phyloP scores from a whole-genome alignment of 30 jellyfish, hydroid and myxozoan genomes.

The Phacellophora camtschatica region DNA sequence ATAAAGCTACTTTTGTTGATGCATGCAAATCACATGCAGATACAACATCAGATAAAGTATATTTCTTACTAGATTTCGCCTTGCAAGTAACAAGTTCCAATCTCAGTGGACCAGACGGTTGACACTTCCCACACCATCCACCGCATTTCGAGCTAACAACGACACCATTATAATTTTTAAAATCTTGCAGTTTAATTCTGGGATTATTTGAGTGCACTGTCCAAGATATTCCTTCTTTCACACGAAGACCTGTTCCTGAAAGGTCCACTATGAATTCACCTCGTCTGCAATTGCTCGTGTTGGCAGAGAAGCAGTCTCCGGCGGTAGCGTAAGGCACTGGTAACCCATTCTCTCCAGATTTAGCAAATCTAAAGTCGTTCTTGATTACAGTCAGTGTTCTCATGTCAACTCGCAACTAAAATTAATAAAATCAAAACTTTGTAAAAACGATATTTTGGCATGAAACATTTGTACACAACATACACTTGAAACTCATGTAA shows the following conservation, averaged over 20 bases:
- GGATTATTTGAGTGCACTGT: slow-evolving; percentile 10
- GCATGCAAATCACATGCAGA: too few relatives aligned
- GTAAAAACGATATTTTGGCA: too few relatives aligned
- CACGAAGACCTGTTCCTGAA: slow-evolving; percentile 78
- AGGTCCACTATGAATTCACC: slow-evolving; percentile 87
- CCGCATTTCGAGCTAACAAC: slow-evolving; percentile 79
- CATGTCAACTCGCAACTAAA: slow-evolving; percentile 64
- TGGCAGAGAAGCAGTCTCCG: slow-evolving; percentile 97
- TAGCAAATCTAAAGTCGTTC: slow-evolving; percentile 79
- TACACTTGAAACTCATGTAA: too few relatives aligned
- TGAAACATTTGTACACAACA: too few relatives aligned
- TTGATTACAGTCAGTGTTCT: slow-evolving; percentile 45
- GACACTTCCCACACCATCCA: slow-evolving; percentile 94
- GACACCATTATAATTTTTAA: slow-evolving; percentile 44
- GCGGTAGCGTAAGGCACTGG: slow-evolving; percentile 84
- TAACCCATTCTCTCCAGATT: slow-evolving; percentile 23
- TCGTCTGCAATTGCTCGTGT: slow-evolving; percentile 64
- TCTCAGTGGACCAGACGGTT: slow-evolving; percentile 47
- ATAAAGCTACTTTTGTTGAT: too few relatives aligned
- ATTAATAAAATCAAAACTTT: background rate
- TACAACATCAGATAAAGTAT: too few relatives aligned
- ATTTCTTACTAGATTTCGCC: slow-evolving; percentile 55
- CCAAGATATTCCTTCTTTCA: slow-evolving; percentile 54
- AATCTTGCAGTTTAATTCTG: slow-evolving; percentile 49
- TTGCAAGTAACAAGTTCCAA: slow-evolving; percentile 55